Conservation (phyloP, 2,113 vertebrate genomes). For the Psilopogon haemacephalus region DNA sequence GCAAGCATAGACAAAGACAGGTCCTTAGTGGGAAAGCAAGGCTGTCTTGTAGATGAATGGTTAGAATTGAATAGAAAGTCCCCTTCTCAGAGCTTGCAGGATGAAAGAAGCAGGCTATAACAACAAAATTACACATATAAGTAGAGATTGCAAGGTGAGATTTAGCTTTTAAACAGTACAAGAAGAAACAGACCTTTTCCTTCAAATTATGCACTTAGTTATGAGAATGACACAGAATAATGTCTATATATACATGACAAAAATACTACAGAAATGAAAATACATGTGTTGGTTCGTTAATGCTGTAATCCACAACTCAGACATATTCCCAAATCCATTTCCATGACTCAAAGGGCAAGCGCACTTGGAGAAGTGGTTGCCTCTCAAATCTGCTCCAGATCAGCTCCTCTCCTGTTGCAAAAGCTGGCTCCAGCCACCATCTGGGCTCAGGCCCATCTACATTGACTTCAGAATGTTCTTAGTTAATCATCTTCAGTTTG, state of each 20-base stretch:
- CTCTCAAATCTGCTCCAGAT: not conserved
- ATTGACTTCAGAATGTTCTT: not conserved
- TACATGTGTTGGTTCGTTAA: not conserved
- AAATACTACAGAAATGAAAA: not conserved
- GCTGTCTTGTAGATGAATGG: no score
- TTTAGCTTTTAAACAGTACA: not conserved
- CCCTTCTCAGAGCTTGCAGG: not conserved
- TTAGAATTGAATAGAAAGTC: not conserved
- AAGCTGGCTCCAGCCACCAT: fast-evolving
- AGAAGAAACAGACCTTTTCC: not conserved
- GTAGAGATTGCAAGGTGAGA: not conserved
- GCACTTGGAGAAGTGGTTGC: not conserved
- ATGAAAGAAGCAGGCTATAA: not conserved
- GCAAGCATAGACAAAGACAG: not conserved
- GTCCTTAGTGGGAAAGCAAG: not conserved
- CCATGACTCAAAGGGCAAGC: not conserved
- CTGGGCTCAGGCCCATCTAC: fast-evolving
- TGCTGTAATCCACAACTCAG: not conserved
- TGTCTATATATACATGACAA: not conserved
- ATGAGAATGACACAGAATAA: not conserved
- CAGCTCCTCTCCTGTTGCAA: not conserved
- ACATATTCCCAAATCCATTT: not conserved
- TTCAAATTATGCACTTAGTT: not conserved
- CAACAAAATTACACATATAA: not conserved
- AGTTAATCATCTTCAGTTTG: not conserved